Conservation (phyloP, 2,113 vertebrate genomes). For the Zosterops hypoxanthus region DNA sequence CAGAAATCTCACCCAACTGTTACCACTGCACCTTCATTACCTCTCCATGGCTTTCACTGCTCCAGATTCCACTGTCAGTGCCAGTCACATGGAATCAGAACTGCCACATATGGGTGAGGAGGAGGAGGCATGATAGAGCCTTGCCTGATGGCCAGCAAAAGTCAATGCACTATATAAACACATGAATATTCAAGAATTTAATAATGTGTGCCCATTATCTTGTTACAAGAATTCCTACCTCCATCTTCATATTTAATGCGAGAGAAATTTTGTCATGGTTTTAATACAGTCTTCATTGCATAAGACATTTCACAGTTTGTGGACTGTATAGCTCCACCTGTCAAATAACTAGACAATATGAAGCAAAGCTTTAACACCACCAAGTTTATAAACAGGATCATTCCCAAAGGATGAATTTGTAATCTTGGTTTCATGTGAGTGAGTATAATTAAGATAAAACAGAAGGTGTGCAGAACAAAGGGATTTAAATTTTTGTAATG, state of each 20-base stretch:
- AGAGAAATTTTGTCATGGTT: not conserved
- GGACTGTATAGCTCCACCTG: not conserved
- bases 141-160: accelerated
- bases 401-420: not conserved
- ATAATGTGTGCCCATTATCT: not conserved
- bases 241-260: not conserved
- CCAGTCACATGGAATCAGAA: not conserved
- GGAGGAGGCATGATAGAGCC: not conserved
- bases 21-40: not conserved
- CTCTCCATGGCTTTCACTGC: not conserved
- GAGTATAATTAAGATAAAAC: not conserved
- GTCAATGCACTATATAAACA: not conserved
- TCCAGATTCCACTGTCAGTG: not conserved
- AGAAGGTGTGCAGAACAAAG: not conserved
- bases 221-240: not conserved
- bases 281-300: not conserved
- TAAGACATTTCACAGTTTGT: not conserved
- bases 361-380: not conserved
- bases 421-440: not conserved
- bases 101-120: not conserved
- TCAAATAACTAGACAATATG: not conserved
- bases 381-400: not conserved
- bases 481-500: not conserved
- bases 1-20: not conserved
- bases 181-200: not conserved